Conservation (phyloP, 64 coral and sea anemone genomes). For the Cladopsammia gracilis region DNA sequence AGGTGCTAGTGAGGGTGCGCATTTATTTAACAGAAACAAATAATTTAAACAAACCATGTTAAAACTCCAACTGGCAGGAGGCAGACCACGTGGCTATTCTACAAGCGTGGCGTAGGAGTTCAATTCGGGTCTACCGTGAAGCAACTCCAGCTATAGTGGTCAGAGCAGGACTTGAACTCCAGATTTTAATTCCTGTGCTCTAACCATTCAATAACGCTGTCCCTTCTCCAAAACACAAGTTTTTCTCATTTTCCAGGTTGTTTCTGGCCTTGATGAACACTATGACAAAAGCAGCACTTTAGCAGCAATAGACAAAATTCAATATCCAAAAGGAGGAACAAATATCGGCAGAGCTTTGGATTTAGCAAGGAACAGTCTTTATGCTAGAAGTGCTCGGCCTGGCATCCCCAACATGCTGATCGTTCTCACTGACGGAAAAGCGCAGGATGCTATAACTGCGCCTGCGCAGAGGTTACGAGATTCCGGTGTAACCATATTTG, state of each 20-base stretch:
- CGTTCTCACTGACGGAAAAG: constrained; percentile 7
- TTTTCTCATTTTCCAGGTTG: not conserved
- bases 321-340: not conserved
- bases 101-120: no score
- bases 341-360: constrained; percentile 19
- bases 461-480: constrained; percentile 38
- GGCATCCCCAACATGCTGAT: constrained; percentile 19
- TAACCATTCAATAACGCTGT: no score
- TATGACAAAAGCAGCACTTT: constrained; percentile 5
- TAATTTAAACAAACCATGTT: no score
- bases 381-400: not conserved
- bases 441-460: constrained; percentile 13
- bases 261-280: constrained; percentile 12
- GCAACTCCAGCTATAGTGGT: no score
- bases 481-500: constrained; percentile 44
- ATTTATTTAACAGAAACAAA: no score
- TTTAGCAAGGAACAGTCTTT: constrained; percentile 1
- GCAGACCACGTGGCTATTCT: no score
- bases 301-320: constrained; percentile 12
- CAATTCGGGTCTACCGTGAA: no score
- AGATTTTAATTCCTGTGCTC: no score
- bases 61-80: no score
- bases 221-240: no score
- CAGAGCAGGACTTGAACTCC: no score
- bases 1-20: no score